phyloP scores from a whole-genome alignment of 2,113 vertebrate genomes.

The Otocyon megalotis region DNA sequence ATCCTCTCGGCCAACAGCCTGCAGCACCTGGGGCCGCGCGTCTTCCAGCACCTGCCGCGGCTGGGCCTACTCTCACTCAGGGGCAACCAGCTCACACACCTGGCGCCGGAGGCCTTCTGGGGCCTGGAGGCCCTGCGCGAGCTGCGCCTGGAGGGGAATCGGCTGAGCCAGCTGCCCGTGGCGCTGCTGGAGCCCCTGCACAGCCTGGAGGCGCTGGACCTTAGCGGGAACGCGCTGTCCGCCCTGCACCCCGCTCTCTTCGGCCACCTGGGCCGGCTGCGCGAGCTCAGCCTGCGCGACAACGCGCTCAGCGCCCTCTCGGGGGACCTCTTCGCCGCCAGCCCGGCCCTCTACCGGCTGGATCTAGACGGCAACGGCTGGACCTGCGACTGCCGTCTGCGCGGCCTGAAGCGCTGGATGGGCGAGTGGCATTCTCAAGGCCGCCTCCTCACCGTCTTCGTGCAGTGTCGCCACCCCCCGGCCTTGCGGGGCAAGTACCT shows the following conservation, averaged over 20 bases:
- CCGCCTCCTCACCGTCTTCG: conserved; percentile 92
- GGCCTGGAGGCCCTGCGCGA: conserved; percentile 92
- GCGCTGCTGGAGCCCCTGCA: conserved; percentile 92
- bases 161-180: conserved; percentile 90
- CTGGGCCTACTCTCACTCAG: conserved; percentile 93
- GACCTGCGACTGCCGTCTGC: conserved; percentile 95
- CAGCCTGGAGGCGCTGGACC: conserved; percentile 92
- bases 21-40: conserved; percentile 87
- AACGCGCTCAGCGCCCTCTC: conserved; percentile 92
- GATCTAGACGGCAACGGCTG: conserved; percentile 96
- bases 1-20: conserved; percentile 94
- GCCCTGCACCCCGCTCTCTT: conserved; percentile 89
- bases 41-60: conserved; percentile 93
- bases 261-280: conserved; percentile 86
- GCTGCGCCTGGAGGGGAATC: conserved; percentile 92
- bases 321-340: conserved; percentile 91
- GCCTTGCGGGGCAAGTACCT: conserved; percentile 93
- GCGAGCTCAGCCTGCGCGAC: conserved; percentile 93
- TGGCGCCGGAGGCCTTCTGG: conserved; percentile 89
- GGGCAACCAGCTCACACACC: conserved; percentile 90
- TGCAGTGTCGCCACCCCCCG: conserved; percentile 92
- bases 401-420: conserved; percentile 93
- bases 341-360: conserved; percentile 90
- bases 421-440: conserved; percentile 91
- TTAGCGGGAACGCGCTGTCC: conserved; percentile 92